Base-by-base conservation (phyloP, 1,140 invertebrate genomes). In the Drosophila eugracilis region DNA sequence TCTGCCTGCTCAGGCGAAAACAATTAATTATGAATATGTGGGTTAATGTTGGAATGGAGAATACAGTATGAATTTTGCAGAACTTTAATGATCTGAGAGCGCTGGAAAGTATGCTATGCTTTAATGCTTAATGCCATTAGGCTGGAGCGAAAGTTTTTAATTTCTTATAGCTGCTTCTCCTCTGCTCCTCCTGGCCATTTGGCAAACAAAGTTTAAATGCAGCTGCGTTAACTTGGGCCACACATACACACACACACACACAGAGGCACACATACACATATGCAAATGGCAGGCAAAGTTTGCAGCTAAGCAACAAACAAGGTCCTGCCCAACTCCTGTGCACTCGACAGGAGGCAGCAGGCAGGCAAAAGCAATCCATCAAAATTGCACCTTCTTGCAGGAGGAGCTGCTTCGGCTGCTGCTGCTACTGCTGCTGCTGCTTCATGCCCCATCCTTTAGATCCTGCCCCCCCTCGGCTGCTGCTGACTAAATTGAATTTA, bases 311-410 rank as follows among this genome's bases (percentile, higher is more conserved):
- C 85, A 89, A 77, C 79, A 85, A 84, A 89, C 84, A 89, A 85
- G 81, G 58, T 75, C 50, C 59, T 63, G 75, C 49, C 49, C 62
- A 50, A 60, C 53, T 81, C 53, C 65, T 52, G 78, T 34, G 28
- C 41, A 17, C 36, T 19, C 65, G 57, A 48, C 37, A 58, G 42
- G 26, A 74, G 75, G 34, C 63, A 57, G 48, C 28, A 53, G 49
- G 65, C 66, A 55, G 70, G 70, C 69, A 74, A 78, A 90, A 80
- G 89, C 80, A 90, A 90, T 90, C 89, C 89, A 90, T 90, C 89
- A 90, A 90, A 90, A 90, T 90, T 90, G 89, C 89, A 90, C 89
- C 84, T 90, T 89, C 89, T 90, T 90, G 78, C 77, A 71, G 65
- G 58, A 78, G 70, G 53, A 44, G n/a, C 42, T 57, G 12, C 30